Base-by-base conservation (phyloP, 2,888 invertebrate species). In the Arctia plantaginis region DNA sequence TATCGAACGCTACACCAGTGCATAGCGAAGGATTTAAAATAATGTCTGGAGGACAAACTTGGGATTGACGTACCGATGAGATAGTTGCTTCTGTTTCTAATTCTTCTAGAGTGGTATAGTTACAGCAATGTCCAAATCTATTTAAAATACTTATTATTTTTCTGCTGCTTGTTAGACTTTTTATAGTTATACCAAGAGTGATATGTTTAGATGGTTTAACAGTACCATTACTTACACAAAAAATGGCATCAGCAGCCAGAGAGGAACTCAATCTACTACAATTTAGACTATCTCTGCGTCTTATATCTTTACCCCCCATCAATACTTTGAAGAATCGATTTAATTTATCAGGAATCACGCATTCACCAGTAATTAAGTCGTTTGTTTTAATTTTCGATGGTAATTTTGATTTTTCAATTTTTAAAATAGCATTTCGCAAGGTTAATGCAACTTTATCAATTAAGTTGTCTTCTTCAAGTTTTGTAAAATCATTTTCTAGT, bases 131-230 rank as follows among this genome's bases (percentile, higher is more conserved):
- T 27, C 74, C 71, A 67, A 71, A 75, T 30, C 82, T 83, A 79
- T 90, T 88, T 3, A 89, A 62, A 68, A 89, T 83, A 41, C 86
- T 78, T n/a, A 89, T 72, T 69, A 87, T 74, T 77, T 88, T 85
- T 77, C 81, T 71, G 73, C 84, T 84, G 71, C 82, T 87, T 33
- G 86, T 86, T 62, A 88, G 73, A 75, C 85, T 86, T 77, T 89
- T 90, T 65, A 90, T 74, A 66, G 88, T 74, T 75, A 89, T 80
- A 7, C 87, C 89, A 12, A 90, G 79, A 39, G 76, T 82, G 41
- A 88, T 75, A 64, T 82, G 81, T 71, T 84, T 84, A 15, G 71
- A 39, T 1, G 77, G 41, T 72, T 77, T 73, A 30, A 64, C 20
- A 33, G 35, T 66, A 7, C 76, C 76, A 55, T 74, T 72, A 27